These are phyloP conservation scores for Lynx canadensis DNA, from an alignment of 2,113 vertebrate genomes.

Conservation along the genomic window DNA sequence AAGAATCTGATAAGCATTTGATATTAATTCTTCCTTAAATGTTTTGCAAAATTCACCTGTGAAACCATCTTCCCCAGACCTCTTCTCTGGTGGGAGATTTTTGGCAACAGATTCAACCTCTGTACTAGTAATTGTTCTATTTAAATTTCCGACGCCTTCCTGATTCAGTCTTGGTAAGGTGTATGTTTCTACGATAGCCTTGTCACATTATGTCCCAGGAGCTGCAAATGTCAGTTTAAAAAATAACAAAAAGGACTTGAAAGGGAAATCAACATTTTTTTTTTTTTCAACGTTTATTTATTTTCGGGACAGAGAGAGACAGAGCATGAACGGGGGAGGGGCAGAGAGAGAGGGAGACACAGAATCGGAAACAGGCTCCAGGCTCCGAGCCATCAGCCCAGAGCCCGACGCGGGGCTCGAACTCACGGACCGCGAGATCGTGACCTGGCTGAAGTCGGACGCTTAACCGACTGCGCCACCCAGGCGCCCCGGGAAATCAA, in stretches of 20 bases:
- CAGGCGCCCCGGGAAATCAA: constrained; percentile 16
- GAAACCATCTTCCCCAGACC: background rate
- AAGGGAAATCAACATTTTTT: constrained; percentile 15
- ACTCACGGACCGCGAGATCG: no score
- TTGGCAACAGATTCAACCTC: background rate
- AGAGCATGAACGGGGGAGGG: no score
- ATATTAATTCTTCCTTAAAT: background rate
- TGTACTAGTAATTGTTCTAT: background rate
- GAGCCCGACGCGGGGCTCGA: no score
- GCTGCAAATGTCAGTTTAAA: background rate
- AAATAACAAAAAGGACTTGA: background rate
- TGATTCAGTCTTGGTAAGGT: background rate
- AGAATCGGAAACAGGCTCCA: no score
- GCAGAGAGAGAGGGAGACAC: no score
- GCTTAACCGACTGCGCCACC: no score
- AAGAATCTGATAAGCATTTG: background rate
- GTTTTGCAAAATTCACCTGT: background rate
- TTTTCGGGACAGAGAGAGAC: no score
- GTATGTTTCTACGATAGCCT: background rate
- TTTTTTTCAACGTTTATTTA: no score
- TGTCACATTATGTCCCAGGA: background rate
- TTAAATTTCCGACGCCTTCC: background rate
- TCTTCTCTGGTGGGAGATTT: background rate
- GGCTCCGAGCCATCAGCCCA: no score
- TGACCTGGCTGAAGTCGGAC: no score